phyloP scores from a whole-genome alignment of 1,140 invertebrate genomes.

The Heliconius eleuchia region DNA sequence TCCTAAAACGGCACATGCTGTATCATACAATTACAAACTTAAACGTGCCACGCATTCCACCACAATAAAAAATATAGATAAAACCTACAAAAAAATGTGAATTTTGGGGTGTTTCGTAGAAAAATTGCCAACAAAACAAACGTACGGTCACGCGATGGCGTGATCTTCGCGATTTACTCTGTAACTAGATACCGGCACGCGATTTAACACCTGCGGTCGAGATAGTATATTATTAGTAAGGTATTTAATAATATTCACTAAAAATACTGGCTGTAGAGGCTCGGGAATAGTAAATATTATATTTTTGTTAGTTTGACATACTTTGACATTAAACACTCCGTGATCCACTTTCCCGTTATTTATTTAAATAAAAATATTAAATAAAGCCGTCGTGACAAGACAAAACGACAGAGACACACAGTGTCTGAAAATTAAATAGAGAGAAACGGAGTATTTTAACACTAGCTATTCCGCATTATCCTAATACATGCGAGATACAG shows the following conservation, averaged over 20 bases:
- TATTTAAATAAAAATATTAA: too few species aligned
- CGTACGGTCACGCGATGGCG: background rate
- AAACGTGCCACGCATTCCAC: background rate
- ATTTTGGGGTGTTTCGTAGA: background rate
- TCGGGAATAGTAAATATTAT: background rate
- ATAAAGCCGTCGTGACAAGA: too few species aligned
- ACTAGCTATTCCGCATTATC: too few species aligned
- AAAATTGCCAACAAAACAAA: conserved; percentile 5
- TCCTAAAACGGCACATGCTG: too few species aligned
- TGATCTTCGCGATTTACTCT: background rate
- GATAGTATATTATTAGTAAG: background rate
- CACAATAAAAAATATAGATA: conserved; percentile 9
- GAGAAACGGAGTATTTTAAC: too few species aligned
- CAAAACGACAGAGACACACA: too few species aligned
- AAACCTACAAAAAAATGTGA: background rate
- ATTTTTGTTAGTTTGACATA: too few species aligned
- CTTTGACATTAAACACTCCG: too few species aligned
- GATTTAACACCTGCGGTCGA: conserved; percentile 9
- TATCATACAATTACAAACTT: background rate
- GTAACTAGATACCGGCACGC: conserved; percentile 1
- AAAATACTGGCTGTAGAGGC: background rate
- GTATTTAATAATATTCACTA: background rate
- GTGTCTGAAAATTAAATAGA: too few species aligned
- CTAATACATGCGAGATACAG: too few species aligned
- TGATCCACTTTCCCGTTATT: too few species aligned